Base-by-base conservation (phyloP, 2,113 vertebrate genomes). In the Procavia capensis region DNA sequence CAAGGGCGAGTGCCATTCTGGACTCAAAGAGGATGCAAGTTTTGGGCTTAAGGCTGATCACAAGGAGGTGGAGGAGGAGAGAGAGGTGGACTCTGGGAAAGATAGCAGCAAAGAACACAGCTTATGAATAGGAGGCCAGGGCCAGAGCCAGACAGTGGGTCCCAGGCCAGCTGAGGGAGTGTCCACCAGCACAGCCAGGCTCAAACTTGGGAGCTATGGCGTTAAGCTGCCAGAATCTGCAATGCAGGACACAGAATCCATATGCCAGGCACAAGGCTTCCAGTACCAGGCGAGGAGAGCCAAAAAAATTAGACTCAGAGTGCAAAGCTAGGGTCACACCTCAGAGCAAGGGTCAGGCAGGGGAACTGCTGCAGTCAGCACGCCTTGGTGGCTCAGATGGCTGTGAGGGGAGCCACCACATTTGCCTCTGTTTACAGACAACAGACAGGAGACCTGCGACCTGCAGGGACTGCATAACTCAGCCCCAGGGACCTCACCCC, bases 301-400 rank as follows among this genome's bases (percentile, higher is more conserved):
- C 85, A 47, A 64, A 95, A 47, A 64, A 95, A 92, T 97, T 95
- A 97, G 96, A 94, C 81, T 34, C 50, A 1, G 47, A 88, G 91
- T 64, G 85, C 72, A 47, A 85, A 91, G 85, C 85, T 68, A 70
- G 91, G 95, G 95, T 94, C 89, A 96, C 81, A 92, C 78, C 94
- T 97, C 82, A 17, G 76, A 81, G 47, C 59, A 45, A 79, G 76
- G 94, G 91, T 92, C 88, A 94, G 80, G 78, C 0, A 41, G 74
- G 20, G 27, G 78, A 64, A 66, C 75, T 16, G 20, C 68, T 78
- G 59, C 45, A 24, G 27, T 5, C 20, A 14, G 54, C 22, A 31
- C 0, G 0, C 1, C 0, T 2, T 22, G 91, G 70, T 1, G 0
- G 82, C 88, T 85, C 88, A 39, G 39, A 8, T 0, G 54, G 64